phyloP scores from a whole-genome alignment of 2,113 vertebrate genomes.

The Meriones unguiculatus region DNA sequence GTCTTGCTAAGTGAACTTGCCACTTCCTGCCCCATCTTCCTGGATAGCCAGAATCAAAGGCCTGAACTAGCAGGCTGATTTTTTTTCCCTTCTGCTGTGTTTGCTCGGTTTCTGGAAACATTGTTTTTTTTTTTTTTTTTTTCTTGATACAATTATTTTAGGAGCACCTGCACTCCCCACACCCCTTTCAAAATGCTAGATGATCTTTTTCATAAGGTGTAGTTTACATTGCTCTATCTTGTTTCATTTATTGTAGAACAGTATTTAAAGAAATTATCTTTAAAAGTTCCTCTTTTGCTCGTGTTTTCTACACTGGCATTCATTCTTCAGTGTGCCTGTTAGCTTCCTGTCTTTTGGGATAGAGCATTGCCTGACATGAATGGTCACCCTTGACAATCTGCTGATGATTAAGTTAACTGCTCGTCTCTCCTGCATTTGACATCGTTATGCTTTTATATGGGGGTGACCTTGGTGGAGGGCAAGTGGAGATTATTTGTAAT shows the following conservation, averaged over 20 bases:
- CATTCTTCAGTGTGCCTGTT: not conserved
- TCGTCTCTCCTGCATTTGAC: not conserved
- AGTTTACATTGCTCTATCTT: not conserved
- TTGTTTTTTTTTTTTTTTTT: not conserved
- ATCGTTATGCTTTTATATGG: not conserved
- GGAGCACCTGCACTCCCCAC: not conserved
- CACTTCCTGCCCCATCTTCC: not conserved
- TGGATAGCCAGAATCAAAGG: not conserved
- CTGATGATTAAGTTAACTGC: not conserved
- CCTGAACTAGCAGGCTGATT: not conserved
- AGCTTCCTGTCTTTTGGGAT: not conserved
- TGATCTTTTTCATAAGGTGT: not conserved
- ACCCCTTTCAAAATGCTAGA: not conserved
- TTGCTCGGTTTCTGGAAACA: not conserved
- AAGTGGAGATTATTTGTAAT: not conserved
- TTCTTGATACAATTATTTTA: not conserved
- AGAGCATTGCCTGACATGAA: not conserved
- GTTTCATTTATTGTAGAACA: slow-evolving; percentile 2
- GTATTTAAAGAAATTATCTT: not conserved
- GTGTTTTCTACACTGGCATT: not conserved
- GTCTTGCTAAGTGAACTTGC: not conserved
- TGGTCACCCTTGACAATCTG: not conserved
- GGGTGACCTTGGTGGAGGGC: not conserved
- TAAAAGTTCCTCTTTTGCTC: not conserved
- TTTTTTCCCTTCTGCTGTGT: not conserved